Percentiles rank a stretch among this genome's conserved stretches.
phyloP scores from a whole-genome alignment of 2,888 invertebrate species.

The Nasonia oneida region DNA sequence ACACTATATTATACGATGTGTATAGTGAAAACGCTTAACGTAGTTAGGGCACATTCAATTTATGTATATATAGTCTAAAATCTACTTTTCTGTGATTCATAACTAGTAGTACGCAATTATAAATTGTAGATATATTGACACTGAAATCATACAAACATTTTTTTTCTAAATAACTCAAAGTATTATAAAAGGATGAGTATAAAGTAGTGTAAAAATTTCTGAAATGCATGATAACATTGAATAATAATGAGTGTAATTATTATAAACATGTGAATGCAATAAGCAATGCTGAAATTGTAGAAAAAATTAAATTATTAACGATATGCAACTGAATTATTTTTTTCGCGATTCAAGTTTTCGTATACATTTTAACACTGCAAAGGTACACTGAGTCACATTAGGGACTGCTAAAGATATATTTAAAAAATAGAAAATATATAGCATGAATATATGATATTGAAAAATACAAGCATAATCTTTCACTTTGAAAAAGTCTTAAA shows the following conservation, averaged over 20 bases:
- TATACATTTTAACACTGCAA: constrained; percentile 56
- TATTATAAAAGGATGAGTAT: neutral
- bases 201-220: neutral
- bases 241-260: neutral
- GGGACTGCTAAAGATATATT: neutral
- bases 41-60: constrained; percentile 51
- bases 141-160: neutral
- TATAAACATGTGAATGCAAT: neutral
- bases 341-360: neutral
- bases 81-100: constrained; percentile 60
- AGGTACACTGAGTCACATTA: constrained; percentile 45
- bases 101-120: constrained; percentile 30
- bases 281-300: neutral
- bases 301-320: neutral
- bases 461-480: constrained; percentile 17
- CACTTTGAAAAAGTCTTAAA: constrained; percentile 13
- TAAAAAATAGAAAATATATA: neutral
- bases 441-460: neutral
- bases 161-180: constrained; percentile 1
- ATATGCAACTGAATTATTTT: neutral
- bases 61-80: constrained; percentile 43
- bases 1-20: constrained; percentile 7
- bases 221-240: neutral
- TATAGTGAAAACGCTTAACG: constrained; percentile 34
- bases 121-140: constrained; percentile 4